Evolutionary conservation across 2,888 invertebrate genomes (phyloP), one percentile per base, ranked within the genome.

Genomic region (Coelinius sp.): DNA sequence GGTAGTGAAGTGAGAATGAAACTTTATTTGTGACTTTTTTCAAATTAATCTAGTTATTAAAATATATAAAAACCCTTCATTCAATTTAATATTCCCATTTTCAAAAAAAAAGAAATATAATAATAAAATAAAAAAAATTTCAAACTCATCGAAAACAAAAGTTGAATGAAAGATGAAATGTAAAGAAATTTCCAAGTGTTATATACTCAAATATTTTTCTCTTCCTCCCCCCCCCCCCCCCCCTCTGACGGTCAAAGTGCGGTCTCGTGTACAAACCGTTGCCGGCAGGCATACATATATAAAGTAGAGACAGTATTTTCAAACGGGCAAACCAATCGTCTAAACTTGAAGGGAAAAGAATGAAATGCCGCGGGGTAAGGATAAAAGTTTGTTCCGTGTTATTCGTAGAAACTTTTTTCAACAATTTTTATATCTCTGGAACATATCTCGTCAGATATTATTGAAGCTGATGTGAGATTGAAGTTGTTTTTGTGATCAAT

Each of bases 281-380:
- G 59, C 59, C 59, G 56, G 44, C 20, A 25, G 53, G 49, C 41
- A 68, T 62, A 62, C 59, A 73, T 52, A 73, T 56, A 73, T 49
- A 41, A 44, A 35, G 31, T 67, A 67, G 59, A 64, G 63, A 68
- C 41, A 68, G 31, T 44, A 44, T 53, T 63, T 12, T 35, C 46
- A 25, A 41, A 31, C 12, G 20, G 31, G 35, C 31, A 10, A 25
- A 8, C n/a, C 41, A 59, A 73, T 52, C 65, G 65, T 69, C 59
- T 22, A 66, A 49, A 69, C 62, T 52, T n/a, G 66, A 56, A 46
- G 49, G 27, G 24, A 22, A 35, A 52, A 38, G 66, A 66, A 66
- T 64, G 27, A 73, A 69, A 69, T 69, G 64, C 62, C 65, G 49
- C 59, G 63, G 35, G 62, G 31, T n/a, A n/a, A 71, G 62, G 53